Percentiles rank a stretch among this genome's conserved stretches.
Conservation (phyloP, 1,140 invertebrate genomes). For the Reticulitermes speratus region DNA sequence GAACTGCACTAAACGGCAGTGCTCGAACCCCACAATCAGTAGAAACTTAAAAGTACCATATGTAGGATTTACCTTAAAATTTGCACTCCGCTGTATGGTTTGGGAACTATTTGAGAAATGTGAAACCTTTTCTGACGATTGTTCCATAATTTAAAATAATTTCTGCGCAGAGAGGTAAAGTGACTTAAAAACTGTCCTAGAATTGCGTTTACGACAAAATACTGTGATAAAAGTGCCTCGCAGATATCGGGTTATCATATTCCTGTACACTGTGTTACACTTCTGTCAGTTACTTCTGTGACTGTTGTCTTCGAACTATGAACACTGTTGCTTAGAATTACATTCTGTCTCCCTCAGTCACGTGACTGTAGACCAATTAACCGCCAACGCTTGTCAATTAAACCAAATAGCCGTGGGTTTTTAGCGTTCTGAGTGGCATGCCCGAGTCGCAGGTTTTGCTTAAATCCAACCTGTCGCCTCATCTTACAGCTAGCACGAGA, state of each 20-base stretch:
- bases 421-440: background rate
- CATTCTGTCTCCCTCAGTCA: background rate
- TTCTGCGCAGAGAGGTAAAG: too few relatives aligned
- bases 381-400: constrained; percentile 9
- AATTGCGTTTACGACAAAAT: too few relatives aligned
- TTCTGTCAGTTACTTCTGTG: background rate
- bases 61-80: too few relatives aligned
- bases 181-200: too few relatives aligned
- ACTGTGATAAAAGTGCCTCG: too few relatives aligned
- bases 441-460: background rate
- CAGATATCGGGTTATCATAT: background rate
- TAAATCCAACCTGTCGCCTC: background rate
- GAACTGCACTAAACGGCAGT: too few relatives aligned
- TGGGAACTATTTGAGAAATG: too few relatives aligned
- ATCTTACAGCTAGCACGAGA: background rate
- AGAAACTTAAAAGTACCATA: too few relatives aligned
- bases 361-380: background rate
- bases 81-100: too few relatives aligned
- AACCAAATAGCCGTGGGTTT: background rate
- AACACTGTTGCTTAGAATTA: background rate
- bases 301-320: background rate
- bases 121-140: too few relatives aligned
- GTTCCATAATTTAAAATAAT: too few relatives aligned
- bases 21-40: too few relatives aligned
- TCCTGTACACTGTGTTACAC: background rate